Conservation (phyloP, 2,113 vertebrate species). For the Taurulus bubalis region DNA sequence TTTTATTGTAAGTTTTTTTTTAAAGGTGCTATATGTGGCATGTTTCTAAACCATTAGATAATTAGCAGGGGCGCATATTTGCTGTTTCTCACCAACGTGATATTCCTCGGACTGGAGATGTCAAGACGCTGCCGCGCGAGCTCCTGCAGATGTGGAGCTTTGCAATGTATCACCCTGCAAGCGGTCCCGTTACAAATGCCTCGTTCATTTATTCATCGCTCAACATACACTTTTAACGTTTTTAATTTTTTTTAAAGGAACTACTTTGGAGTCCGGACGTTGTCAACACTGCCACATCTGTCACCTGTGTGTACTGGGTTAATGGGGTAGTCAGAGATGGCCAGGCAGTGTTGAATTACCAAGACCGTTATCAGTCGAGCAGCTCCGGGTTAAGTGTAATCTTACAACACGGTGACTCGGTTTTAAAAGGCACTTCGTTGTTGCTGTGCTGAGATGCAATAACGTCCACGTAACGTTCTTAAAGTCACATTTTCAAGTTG, state of each 20-base stretch:
- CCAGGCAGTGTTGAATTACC: slow-evolving; percentile 74
- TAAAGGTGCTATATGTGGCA: neutral
- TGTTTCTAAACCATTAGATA: neutral
- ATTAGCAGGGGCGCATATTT: slow-evolving; percentile 49
- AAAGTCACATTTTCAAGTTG: slow-evolving; percentile 33
- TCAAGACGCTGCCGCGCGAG: slow-evolving; percentile 49
- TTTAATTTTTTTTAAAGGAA: neutral
- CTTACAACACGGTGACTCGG: slow-evolving; percentile 43
- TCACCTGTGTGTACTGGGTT: slow-evolving; percentile 59
- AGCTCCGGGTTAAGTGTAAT: slow-evolving; percentile 28
- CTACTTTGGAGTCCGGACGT: slow-evolving; percentile 16
- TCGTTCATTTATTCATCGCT: neutral
- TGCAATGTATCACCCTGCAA: slow-evolving; percentile 8
- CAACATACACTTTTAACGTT: slow-evolving; percentile 8
- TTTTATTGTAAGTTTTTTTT: too few relatives aligned
- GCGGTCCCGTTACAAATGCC: neutral
- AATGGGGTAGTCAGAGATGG: slow-evolving; percentile 61
- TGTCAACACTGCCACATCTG: slow-evolving; percentile 61
- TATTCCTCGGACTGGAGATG: slow-evolving; percentile 40
- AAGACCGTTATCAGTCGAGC: slow-evolving; percentile 42
- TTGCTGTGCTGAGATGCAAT: neutral
- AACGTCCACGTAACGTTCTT: neutral
- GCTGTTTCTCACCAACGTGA: slow-evolving; percentile 58
- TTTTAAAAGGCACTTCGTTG: slow-evolving; percentile 23
- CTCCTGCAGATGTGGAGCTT: slow-evolving; percentile 78